Conservation (phyloP, 2,797 vertebrate genomes). For the Liparis tanakae region DNA sequence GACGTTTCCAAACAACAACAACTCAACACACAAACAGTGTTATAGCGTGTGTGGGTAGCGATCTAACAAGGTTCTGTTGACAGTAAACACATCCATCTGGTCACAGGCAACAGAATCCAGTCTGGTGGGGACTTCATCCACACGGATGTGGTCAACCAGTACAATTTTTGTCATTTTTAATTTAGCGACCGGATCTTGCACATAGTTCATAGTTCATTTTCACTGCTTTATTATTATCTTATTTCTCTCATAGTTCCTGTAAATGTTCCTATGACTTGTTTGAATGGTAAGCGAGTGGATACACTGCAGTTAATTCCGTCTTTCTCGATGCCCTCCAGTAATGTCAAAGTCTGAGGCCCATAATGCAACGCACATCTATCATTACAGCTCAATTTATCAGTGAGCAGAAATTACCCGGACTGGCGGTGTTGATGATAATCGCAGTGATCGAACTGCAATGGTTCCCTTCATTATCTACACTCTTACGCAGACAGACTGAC, state of each 20-base stretch:
- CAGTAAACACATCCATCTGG: constrained; percentile 80
- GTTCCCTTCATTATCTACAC: constrained; percentile 56
- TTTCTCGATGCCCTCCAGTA: constrained; percentile 47
- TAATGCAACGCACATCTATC: constrained; percentile 53
- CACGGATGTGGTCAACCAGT: constrained; percentile 31
- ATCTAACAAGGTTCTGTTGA: constrained; percentile 79
- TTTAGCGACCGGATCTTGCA: constrained; percentile 3
- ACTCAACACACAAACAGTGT: constrained; percentile 44
- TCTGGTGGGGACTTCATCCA: constrained; percentile 44
- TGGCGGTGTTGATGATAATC: constrained; percentile 59
- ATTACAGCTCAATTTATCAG: constrained; percentile 58
- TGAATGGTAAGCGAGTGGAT: constrained; percentile 20
- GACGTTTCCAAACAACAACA: constrained; percentile 42
- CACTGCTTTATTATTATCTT: not conserved
- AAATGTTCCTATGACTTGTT: constrained; percentile 35
- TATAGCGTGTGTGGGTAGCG: constrained; percentile 62
- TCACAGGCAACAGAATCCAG: constrained; percentile 66
- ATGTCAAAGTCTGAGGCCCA: constrained; percentile 47
- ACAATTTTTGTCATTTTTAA: constrained; percentile 16
- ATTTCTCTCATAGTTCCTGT: constrained; percentile 12
- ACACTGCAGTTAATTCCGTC: constrained; percentile 33
- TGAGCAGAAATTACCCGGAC: constrained; percentile 49
- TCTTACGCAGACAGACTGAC: constrained; percentile 38
- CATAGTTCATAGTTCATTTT: constrained; percentile 1
- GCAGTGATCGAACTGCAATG: constrained; percentile 61